These are phyloP conservation scores for Pentamera pediparva DNA, from an alignment of 53 echinoderm and acorn worm species.

Conservation along the genomic window DNA sequence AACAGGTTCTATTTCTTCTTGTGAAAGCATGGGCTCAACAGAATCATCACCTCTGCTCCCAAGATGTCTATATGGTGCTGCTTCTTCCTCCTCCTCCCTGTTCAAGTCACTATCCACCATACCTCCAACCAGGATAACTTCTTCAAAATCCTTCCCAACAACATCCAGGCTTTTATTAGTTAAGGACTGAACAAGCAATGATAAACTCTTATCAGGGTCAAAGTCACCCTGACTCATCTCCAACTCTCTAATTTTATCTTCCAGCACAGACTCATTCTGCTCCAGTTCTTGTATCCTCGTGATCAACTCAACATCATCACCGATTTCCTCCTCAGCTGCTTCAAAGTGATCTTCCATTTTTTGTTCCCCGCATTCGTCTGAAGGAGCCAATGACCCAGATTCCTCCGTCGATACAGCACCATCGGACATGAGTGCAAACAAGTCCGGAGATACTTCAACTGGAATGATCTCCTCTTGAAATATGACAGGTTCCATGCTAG, in stretches of 20 bases:
- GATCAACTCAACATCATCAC: conserved; percentile 4
- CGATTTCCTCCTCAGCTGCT: background rate
- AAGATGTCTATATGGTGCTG: too few relatives aligned
- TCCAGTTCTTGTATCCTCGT: conserved; percentile 7
- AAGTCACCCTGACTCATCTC: conserved; percentile 48
- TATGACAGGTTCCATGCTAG: conserved; percentile 3
- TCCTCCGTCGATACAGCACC: too few relatives aligned
- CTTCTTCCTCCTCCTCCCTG: background rate
- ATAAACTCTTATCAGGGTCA: conserved; percentile 55
- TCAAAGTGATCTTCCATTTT: too few relatives aligned
- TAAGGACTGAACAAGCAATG: too few relatives aligned
- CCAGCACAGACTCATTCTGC: background rate
- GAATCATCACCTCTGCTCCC: too few relatives aligned
- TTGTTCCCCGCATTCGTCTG: too few relatives aligned
- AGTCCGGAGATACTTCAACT: background rate
- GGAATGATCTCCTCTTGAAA: background rate
- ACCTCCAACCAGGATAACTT: too few relatives aligned
- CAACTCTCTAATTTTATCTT: conserved; percentile 41
- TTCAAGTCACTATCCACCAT: background rate
- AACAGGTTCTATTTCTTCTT: too few relatives aligned
- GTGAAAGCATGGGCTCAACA: too few relatives aligned
- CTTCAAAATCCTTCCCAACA: too few relatives aligned
- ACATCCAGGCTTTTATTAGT: too few relatives aligned
- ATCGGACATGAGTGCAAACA: background rate
- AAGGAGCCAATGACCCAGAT: too few relatives aligned